Evolutionary conservation across 2,113 vertebrate genomes (phyloP), one percentile per base, ranked within the genome.

Genomic region (Willisornis vidua): DNA sequence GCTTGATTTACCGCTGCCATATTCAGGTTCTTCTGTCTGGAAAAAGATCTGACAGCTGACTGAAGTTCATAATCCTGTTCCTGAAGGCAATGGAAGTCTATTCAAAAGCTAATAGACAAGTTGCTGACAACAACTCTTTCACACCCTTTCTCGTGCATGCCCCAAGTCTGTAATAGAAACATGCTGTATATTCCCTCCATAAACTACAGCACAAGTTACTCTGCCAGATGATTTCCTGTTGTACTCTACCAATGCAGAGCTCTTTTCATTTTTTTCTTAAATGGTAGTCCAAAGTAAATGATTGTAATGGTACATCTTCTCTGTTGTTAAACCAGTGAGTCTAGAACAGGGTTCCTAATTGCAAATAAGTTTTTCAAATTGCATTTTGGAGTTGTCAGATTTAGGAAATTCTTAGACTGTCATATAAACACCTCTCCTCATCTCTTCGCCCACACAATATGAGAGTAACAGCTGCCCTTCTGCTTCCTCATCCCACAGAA

Each of bases 101-200:
- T 26, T 91, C 49, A 84, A 93, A 96, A 82, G 76, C 85, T 58
- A 72, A 90, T 12, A 90, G 95, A 95, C 90, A 86, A 93, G 92
- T 26, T 90, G 94, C 86, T 97, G 95, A 96, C 94, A 96, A 93
- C 85, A 84, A 31, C 20, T 95, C 73, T 94, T 96, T 95, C 83
- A 41, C 93, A 84, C 96, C 65, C 91, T 75, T 89, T 75, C 43
- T 67, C 0, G 4, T 90, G 68, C 28, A 0, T 95, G 94, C 80
- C 94, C 61, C 0, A 0, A 75, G 73, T 62, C 76, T 72, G 68
- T 93, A 93, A 86, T 62, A 96, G 89, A 89, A 95, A 84, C 72
- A 68, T 45, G 80, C 80, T 77, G 48, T 48, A 28, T 86, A 37
- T 78, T 93, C 86, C 68, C 65, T 91, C 55, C 45, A 24, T 63